A percentile compares a stretch with the other conserved stretches of the same genome.
Evolutionary conservation across 2,888 invertebrate species (phyloP).

Genomic region (Aspidiotus rigidus): DNA sequence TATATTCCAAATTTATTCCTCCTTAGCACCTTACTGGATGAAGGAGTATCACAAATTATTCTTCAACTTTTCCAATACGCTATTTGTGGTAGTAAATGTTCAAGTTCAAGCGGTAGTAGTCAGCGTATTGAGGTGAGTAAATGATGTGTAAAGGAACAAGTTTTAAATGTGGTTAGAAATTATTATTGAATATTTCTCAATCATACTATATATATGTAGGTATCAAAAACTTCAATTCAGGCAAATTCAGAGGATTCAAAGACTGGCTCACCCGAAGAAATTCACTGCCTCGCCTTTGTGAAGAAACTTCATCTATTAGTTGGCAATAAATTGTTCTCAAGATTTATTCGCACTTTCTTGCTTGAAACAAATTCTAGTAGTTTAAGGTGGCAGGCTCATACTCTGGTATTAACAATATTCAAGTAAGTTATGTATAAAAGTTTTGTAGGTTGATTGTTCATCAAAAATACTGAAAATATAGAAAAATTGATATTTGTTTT

Average conservation of each 20-base stretch:
- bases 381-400: slow-evolving; percentile 93
- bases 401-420: slow-evolving; percentile 70
- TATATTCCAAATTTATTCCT: slow-evolving; percentile 36
- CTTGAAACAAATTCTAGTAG: slow-evolving; percentile 86
- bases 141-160: neutral
- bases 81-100: slow-evolving; percentile 54
- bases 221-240: slow-evolving; percentile 30
- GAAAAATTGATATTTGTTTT: slow-evolving; percentile 14
- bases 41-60: slow-evolving; percentile 80
- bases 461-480: neutral
- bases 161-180: too few species aligned
- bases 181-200: neutral
- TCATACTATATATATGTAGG: neutral
- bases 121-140: slow-evolving; percentile 13
- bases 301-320: slow-evolving; percentile 39
- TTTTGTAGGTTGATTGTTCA: neutral
- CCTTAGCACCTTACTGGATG: slow-evolving; percentile 76
- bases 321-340: slow-evolving; percentile 45
- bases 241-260: slow-evolving; percentile 26
- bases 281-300: slow-evolving; percentile 38
- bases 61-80: slow-evolving; percentile 83
- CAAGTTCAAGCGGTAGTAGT: slow-evolving; percentile 7
- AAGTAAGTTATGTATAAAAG: slow-evolving; percentile 48
- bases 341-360: slow-evolving; percentile 81
- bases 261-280: slow-evolving; percentile 36